Base-by-base conservation (phyloP, 2,113 vertebrate species). In the Globicephala melas region DNA sequence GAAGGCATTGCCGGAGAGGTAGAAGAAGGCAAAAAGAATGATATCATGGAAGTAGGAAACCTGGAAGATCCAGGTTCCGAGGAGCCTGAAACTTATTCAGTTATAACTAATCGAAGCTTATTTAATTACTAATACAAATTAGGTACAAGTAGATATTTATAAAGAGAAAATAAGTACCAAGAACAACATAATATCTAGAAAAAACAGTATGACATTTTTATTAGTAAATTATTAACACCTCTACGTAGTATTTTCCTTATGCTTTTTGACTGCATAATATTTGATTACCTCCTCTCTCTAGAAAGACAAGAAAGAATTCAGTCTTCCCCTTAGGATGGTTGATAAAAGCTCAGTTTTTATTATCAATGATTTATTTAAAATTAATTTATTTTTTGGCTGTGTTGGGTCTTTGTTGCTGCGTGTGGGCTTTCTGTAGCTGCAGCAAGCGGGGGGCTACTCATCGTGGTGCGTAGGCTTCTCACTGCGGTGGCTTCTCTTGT, bases 311-410 rank as follows among this genome's bases (percentile, higher is more conserved):
- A 91, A 76, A 91, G 83, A 83, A 60, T 47, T 70, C 26, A 60
- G 4, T 77, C n/a, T 86, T 83, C 67, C 10, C 28, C 63, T 11
- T 77, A 70, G 2, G 81, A 73, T 93, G 38, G 28, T 12, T 86
- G 62, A 23, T 88, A 50, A 73, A 89, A 60, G 20, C 58, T 80
- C 17, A 68, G 33, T 94, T 94, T 94, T 94, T 25, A 87, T 47
- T 31, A 17, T 58, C 3, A 47, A 33, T 85, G 62, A 77, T 65
- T 67, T 93, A 53, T 53, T 53, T 53, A 53, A 53, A 53, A 53
- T 53, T 50, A 53, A 53, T 53, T 17, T 53, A 53, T 53, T 53
- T 53, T 53, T 53, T 53, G 53, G 53, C 15, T 18, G 53, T 44
- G 33, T 50, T 50, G 17, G 53, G 53, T 53, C 53, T 53, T 53